Evolutionary conservation across 2,797 vertebrate genomes (phyloP).

Genomic region (Enteromius thamalakanensis): DNA sequence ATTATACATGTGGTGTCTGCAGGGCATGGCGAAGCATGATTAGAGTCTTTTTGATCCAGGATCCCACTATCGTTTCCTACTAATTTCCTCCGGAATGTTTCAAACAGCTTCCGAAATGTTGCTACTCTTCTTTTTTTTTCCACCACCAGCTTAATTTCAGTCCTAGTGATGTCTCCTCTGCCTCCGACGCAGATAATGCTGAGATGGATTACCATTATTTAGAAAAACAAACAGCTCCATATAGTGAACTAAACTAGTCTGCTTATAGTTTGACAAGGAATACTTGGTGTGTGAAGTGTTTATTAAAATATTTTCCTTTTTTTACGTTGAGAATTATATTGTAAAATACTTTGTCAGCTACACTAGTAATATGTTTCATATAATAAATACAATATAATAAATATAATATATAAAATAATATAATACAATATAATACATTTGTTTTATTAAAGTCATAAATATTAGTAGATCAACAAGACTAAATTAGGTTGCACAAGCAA

Average conservation of each 20-base stretch:
- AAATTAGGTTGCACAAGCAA: not conserved
- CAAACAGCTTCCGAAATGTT: conserved; percentile 76
- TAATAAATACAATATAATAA: not conserved
- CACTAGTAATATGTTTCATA: not conserved
- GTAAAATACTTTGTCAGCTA: not conserved
- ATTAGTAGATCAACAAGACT: not conserved
- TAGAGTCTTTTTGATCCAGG: conserved; percentile 86
- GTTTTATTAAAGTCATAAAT: not conserved
- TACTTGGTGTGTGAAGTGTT: not conserved
- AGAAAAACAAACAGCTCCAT: conserved; percentile 26
- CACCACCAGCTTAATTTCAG: conserved; percentile 77
- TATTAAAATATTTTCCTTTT: not conserved
- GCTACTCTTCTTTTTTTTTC: conserved; percentile 61
- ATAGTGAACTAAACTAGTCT: not conserved
- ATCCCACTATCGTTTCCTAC: conserved; percentile 75
- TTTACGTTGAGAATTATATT: not conserved
- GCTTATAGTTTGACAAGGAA: conserved; percentile 13
- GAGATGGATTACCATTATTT: conserved; percentile 75
- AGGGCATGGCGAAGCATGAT: conserved; percentile 81
- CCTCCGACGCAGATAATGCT: conserved; percentile 79
- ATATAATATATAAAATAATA: too few species aligned
- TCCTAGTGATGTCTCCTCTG: conserved; percentile 79
- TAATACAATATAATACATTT: not conserved
- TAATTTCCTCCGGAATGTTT: conserved; percentile 85
- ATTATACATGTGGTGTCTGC: conserved; percentile 77